A percentile compares a stretch with the other conserved stretches of the same genome.
Conservation (phyloP, 2,113 vertebrate species). For the Coracopsis vasa region DNA sequence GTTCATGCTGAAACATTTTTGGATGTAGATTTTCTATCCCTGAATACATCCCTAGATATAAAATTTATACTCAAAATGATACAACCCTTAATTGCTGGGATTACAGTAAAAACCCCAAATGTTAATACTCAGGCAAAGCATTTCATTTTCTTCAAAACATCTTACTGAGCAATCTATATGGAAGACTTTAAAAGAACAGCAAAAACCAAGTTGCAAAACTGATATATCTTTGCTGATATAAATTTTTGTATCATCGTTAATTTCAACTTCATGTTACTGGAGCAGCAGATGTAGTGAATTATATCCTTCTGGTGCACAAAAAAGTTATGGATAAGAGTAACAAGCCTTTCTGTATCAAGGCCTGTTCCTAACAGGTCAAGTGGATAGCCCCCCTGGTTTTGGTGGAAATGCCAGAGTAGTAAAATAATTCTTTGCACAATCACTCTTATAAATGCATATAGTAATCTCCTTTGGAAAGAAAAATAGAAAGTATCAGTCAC, state of each 20-base stretch:
- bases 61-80: background rate
- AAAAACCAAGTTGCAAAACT: background rate
- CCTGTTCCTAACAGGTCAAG: background rate
- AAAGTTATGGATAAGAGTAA: background rate
- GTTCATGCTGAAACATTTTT: background rate
- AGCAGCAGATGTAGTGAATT: background rate
- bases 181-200: background rate
- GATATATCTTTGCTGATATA: background rate
- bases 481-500: conserved; percentile 40
- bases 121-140: background rate
- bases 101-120: background rate
- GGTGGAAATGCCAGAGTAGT: background rate
- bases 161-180: background rate
- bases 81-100: background rate
- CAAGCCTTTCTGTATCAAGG: background rate
- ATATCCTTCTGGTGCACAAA: background rate
- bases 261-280: background rate
- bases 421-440: background rate
- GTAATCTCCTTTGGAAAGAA: conserved; percentile 61
- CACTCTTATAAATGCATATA: conserved; percentile 18
- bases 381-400: background rate
- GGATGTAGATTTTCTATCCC: background rate
- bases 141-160: background rate
- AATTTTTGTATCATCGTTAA: background rate
- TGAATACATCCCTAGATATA: background rate